phyloP scores from a whole-genome alignment of 2,113 vertebrate genomes.

The Telmatochromis brachygnathus region DNA sequence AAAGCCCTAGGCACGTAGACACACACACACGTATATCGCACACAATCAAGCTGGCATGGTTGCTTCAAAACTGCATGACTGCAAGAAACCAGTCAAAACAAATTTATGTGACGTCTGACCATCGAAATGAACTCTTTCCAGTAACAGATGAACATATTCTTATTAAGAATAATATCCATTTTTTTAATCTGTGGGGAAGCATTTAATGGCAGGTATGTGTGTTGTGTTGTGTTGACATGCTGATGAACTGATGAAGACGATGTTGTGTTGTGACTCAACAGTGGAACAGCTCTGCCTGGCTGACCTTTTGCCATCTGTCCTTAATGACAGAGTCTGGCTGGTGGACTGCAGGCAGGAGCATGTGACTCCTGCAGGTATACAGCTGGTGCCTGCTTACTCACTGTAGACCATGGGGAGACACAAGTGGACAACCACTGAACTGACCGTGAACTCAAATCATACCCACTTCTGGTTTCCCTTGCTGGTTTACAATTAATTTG shows the following conservation, averaged over 20 bases:
- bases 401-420: not conserved
- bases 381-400: not conserved
- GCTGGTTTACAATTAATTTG: not conserved
- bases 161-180: not conserved
- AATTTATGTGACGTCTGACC: not conserved
- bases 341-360: not conserved
- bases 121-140: not conserved
- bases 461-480: not conserved
- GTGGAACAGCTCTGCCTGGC: not conserved
- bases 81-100: not conserved
- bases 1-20: not conserved
- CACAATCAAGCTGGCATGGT: not conserved
- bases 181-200: not conserved
- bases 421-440: not conserved
- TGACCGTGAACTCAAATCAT: not conserved
- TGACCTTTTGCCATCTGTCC: constrained; percentile 28
- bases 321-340: not conserved
- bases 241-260: not conserved
- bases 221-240: not conserved
- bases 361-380: not conserved
- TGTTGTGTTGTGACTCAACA: not conserved
- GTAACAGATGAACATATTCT: not conserved
- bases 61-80: not conserved
- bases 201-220: not conserved
- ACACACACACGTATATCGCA: not conserved